phyloP scores from a whole-genome alignment of 1,140 invertebrate species.

The Liolophura sinensis region DNA sequence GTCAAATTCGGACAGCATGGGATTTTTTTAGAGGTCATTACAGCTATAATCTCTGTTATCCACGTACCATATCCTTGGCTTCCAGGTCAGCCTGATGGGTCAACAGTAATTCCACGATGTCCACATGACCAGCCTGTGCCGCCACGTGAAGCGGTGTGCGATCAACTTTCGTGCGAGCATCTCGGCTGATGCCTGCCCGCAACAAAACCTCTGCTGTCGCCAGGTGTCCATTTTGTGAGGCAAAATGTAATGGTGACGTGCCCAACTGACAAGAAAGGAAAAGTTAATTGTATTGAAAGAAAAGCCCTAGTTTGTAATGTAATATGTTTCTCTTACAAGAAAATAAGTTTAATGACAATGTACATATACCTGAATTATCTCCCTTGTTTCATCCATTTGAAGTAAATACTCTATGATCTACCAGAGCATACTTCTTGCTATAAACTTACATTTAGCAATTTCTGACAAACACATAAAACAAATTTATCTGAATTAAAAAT shows the following conservation, averaged over 20 bases:
- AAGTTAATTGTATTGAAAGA: conserved; percentile 1
- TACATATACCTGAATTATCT: too few species aligned
- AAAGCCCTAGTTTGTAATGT: neutral
- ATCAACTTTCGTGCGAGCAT: conserved; percentile 90
- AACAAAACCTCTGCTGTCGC: conserved; percentile 82
- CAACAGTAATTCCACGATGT: conserved; percentile 78
- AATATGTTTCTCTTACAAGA: neutral
- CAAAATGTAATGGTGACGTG: conserved; percentile 85
- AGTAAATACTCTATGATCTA: too few species aligned
- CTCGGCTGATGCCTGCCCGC: conserved; percentile 81
- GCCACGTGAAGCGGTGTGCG: conserved; percentile 88
- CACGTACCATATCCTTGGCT: conserved; percentile 79
- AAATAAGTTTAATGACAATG: neutral
- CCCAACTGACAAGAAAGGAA: conserved; percentile 71
- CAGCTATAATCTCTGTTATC: too few species aligned
- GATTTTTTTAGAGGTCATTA: too few species aligned
- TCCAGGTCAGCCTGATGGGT: conserved; percentile 77
- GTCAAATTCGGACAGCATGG: too few species aligned
- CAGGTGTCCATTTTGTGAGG: conserved; percentile 79
- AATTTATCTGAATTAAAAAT: too few species aligned
- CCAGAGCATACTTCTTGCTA: too few species aligned
- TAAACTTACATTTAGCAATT: too few species aligned
- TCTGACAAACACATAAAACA: too few species aligned
- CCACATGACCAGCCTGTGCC: conserved; percentile 79
- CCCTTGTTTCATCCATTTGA: too few species aligned